These are phyloP conservation scores for Orchesellides sinensis DNA, from an alignment of 2,888 invertebrate species.

Conservation along the genomic window DNA sequence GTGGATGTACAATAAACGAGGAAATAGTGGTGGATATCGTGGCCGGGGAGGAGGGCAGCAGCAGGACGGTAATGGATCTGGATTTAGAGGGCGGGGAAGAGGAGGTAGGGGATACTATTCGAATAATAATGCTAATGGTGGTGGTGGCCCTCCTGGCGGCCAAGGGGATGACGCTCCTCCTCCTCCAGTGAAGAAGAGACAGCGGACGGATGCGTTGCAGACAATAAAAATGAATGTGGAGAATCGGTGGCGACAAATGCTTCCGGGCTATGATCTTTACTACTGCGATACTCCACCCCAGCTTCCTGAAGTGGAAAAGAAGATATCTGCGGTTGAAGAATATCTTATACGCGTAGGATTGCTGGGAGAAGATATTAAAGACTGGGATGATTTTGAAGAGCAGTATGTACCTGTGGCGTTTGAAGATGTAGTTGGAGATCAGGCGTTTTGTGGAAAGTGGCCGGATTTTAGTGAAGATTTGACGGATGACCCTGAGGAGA, in stretches of 20 bases:
- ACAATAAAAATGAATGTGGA: slow-evolving; percentile 23
- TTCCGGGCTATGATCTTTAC: slow-evolving; percentile 69
- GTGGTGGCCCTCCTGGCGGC: background rate
- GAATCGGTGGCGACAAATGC: slow-evolving; percentile 50
- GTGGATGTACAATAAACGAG: slow-evolving; percentile 30
- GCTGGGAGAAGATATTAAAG: background rate
- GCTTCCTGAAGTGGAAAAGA: slow-evolving; percentile 54
- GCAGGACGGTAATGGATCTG: too few species aligned
- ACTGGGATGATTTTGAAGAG: background rate
- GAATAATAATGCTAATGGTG: background rate
- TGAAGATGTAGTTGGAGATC: slow-evolving; percentile 47
- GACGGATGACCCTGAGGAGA: slow-evolving; percentile 49
- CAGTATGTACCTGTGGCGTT: slow-evolving; percentile 24
- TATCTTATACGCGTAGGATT: slow-evolving; percentile 22
- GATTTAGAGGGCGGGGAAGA: background rate
- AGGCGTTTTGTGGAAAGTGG: slow-evolving; percentile 57
- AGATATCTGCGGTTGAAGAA: slow-evolving; percentile 35
- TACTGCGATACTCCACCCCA: slow-evolving; percentile 54
- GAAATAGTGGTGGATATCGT: slow-evolving; percentile 23
- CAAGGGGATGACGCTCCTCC: background rate
- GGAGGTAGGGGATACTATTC: background rate
- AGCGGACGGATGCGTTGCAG: slow-evolving; percentile 2
- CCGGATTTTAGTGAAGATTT: slow-evolving; percentile 57
- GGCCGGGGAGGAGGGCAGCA: background rate
- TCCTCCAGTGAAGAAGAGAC: slow-evolving; percentile 6